Conservation (phyloP, 2,113 vertebrate species). For the Cichladusa arquata region DNA sequence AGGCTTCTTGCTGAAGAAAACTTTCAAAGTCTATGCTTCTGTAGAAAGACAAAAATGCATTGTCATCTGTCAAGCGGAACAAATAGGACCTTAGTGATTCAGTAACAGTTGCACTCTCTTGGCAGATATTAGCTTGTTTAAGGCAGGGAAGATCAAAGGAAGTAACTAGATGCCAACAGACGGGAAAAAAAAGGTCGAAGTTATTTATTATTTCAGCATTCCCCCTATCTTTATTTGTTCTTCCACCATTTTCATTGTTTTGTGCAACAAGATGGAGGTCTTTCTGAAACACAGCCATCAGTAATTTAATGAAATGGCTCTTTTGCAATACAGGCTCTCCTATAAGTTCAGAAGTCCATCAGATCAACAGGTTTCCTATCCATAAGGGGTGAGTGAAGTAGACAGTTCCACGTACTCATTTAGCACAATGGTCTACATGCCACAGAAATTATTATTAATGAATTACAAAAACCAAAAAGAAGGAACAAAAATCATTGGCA, state of each 20-base stretch:
- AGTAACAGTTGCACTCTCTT: constrained; percentile 58
- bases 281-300: constrained; percentile 20
- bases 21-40: neutral
- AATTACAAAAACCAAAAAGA: neutral
- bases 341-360: neutral
- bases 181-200: constrained; percentile 38
- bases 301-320: constrained; percentile 6
- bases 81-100: constrained; percentile 60
- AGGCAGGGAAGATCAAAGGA: constrained; percentile 68
- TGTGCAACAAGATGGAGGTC: constrained; percentile 42
- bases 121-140: constrained; percentile 60
- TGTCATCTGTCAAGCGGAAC: constrained; percentile 54
- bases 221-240: constrained; percentile 50
- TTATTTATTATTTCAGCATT: constrained; percentile 68
- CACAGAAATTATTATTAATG: neutral
- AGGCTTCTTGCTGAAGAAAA: neutral
- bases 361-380: neutral
- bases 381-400: neutral
- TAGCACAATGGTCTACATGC: neutral
- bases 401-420: neutral
- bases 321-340: neutral
- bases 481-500: neutral
- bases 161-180: constrained; percentile 37
- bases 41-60: constrained; percentile 35
- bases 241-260: constrained; percentile 53